A percentile compares a stretch with the other conserved stretches of the same genome.
Evolutionary conservation across 2,888 invertebrate species (phyloP).

Genomic region (Spatulosminthurus flaviceps): DNA sequence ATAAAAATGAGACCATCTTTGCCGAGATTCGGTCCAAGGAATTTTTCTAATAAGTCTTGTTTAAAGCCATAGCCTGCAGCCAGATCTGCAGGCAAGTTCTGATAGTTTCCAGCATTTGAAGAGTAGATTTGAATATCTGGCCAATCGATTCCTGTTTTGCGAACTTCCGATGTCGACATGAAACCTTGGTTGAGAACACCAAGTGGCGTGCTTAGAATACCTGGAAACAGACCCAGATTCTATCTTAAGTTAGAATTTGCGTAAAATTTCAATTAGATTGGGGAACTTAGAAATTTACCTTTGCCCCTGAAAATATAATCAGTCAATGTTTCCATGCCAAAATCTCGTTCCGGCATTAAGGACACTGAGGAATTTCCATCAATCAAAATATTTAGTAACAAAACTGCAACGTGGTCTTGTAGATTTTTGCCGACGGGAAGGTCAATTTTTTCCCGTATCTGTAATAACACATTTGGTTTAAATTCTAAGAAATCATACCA

Average conservation of each 20-base stretch:
- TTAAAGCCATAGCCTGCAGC: slow-evolving; percentile 43
- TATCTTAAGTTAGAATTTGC: slow-evolving; percentile 48
- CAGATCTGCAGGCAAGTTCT: slow-evolving; percentile 39
- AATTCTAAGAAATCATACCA: no score
- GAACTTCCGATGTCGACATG: not conserved
- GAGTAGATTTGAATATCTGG: slow-evolving; percentile 57
- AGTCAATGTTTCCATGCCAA: slow-evolving; percentile 36
- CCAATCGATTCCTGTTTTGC: slow-evolving; percentile 50
- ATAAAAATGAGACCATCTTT: slow-evolving; percentile 50
- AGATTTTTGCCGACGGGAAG: slow-evolving; percentile 60
- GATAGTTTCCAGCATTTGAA: slow-evolving; percentile 47
- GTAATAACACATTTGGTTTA: no score
- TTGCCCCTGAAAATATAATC: slow-evolving; percentile 49
- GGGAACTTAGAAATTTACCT: no score
- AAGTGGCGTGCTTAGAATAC: slow-evolving; percentile 26
- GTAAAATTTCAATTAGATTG: slow-evolving; percentile 48
- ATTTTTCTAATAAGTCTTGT: slow-evolving; percentile 40
- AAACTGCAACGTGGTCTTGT: slow-evolving; percentile 53
- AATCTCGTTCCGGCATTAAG: slow-evolving; percentile 53
- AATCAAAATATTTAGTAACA: slow-evolving; percentile 49
- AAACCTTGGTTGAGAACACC: slow-evolving; percentile 24
- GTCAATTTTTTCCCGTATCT: no score
- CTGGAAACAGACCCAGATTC: not conserved
- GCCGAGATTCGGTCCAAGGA: slow-evolving; percentile 42
- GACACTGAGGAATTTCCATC: slow-evolving; percentile 48